Evolutionary conservation across 2,797 vertebrate genomes (phyloP), one percentile per base, ranked within the genome.

Genomic region (Lophotriccus pileatus): DNA sequence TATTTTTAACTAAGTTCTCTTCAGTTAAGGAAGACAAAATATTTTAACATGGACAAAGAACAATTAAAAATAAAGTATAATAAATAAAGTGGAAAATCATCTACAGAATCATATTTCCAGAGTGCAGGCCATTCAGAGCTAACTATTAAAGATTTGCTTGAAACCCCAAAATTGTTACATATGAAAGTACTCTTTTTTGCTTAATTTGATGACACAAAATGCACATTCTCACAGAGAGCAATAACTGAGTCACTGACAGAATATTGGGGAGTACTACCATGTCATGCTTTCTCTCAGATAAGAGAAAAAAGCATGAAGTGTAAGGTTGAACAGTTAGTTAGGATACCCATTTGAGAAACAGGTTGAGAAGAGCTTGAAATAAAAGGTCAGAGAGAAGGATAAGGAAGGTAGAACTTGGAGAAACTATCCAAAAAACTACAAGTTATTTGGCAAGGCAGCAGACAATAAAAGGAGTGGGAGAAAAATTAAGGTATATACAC

Each of bases 351-450:
- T 64, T 63, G 37, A 79, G 46, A 69, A 80, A 74, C 6, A 13
- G 2, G 6, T 46, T 46, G 18, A 82, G 34, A 89, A 43, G 4
- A 47, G 1, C 30, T 37, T 69, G 39, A 83, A 79, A 7, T 63
- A 56, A 74, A 59, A 37, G 2, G 10, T 75, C 12, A 1, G 0
- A 53, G 14, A 19, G 41, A 16, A 79, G 32, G 91, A 60, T 24
- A 73, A 68, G 17, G 6, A 76, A 62, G 1, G 13, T 34, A 59
- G 36, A 81, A 76, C 5, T 6, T 60, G 27, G 9, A 84, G 10
- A 6, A 72, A 23, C 2, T 13, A 70, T n/a, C 1, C 2, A n/a
- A 52, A 62, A 27, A 28, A 1, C 1, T 12, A 37, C 9, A 36
- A 32, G 1, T 30, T 12, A 37, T 46, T 63, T 92, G 17, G 2